Conservation (phyloP, 2,113 vertebrate genomes). For the Eptatretus burgeri region DNA sequence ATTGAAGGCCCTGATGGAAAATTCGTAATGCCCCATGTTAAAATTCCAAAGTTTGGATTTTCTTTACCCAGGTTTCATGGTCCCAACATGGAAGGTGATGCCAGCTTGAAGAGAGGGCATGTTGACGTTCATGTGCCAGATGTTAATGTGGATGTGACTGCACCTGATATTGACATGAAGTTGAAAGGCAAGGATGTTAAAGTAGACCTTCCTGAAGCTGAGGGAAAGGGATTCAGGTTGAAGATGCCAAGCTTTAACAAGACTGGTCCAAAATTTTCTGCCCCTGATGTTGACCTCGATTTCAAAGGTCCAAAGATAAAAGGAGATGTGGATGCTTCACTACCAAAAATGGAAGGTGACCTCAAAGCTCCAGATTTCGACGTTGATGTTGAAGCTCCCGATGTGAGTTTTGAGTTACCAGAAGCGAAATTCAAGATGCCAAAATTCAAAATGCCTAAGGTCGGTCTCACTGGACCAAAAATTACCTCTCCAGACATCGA, state of each 20-base stretch:
- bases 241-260: not conserved
- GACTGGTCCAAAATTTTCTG: constrained; percentile 8
- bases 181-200: too few species aligned
- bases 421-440: too few species aligned
- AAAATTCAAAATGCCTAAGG: too few species aligned
- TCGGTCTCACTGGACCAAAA: constrained; percentile 10
- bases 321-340: constrained; percentile 10
- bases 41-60: constrained; percentile 20
- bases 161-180: too few species aligned
- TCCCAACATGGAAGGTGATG: too few species aligned
- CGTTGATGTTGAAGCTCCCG: too few species aligned
- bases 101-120: too few species aligned
- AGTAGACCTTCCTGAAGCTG: too few species aligned
- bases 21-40: constrained; percentile 13
- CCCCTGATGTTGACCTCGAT: constrained; percentile 6
- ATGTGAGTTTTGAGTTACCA: too few species aligned
- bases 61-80: constrained; percentile 13
- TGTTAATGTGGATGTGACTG: too few species aligned
- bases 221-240: too few species aligned
- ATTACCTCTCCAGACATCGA: constrained; percentile 21
- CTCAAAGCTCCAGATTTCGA: not conserved
- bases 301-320: constrained; percentile 10
- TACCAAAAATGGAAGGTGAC: constrained; percentile 9
- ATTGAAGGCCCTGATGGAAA: constrained; percentile 10
- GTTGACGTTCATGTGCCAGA: too few species aligned